Evolutionary conservation across 2,888 invertebrate genomes (phyloP).

Genomic region (Eremobia ochroleuca): DNA sequence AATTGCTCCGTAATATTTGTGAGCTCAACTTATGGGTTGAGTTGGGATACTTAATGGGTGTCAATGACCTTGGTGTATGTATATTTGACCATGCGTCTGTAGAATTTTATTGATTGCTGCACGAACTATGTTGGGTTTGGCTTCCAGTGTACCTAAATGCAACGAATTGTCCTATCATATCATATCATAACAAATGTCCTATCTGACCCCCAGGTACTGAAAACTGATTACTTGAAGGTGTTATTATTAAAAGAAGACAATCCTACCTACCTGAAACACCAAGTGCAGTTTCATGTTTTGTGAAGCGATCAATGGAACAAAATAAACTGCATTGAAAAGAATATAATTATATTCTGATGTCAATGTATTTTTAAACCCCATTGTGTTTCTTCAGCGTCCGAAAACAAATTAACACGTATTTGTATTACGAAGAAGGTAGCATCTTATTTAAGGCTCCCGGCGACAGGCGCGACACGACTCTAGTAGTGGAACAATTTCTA

Average conservation of each 20-base stretch:
- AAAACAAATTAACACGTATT: background rate
- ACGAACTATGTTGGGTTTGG: too few species aligned
- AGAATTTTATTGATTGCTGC: background rate
- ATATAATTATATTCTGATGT: background rate
- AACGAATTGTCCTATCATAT: too few species aligned
- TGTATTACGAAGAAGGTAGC: background rate
- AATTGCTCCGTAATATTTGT: slow-evolving; percentile 54
- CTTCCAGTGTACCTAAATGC: background rate
- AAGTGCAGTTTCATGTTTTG: background rate
- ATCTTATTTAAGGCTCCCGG: too few species aligned
- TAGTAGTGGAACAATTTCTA: too few species aligned
- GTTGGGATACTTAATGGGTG: slow-evolving; percentile 30
- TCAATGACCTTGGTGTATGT: slow-evolving; percentile 35
- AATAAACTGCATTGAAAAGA: background rate
- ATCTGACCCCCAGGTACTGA: too few species aligned
- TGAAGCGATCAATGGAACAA: background rate
- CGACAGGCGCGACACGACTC: too few species aligned
- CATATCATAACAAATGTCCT: too few species aligned
- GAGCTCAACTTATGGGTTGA: slow-evolving; percentile 34
- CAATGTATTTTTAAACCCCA: background rate
- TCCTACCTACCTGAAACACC: background rate
- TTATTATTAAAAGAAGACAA: background rate
- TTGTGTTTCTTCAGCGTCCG: background rate
- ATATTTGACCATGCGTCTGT: slow-evolving; percentile 11
- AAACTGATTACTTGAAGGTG: background rate